Conservation (phyloP, 2,888 invertebrate genomes). For the Amorpha juglandis region DNA sequence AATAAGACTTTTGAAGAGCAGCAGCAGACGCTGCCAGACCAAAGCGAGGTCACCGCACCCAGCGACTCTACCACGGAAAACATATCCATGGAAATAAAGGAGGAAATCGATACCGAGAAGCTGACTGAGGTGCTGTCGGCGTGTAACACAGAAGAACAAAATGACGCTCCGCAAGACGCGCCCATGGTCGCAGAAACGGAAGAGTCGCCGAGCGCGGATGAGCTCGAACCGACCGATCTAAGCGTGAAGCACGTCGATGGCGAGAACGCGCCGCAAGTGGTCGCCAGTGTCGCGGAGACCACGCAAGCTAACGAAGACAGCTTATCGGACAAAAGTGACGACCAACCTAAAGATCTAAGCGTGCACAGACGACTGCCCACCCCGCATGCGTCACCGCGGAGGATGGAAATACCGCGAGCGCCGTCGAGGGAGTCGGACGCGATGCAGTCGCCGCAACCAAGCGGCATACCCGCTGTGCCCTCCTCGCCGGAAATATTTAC, state of each 20-base stretch:
- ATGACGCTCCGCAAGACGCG: background rate
- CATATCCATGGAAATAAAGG: slow-evolving; percentile 31
- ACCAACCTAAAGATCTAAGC: slow-evolving; percentile 85
- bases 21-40: slow-evolving; percentile 54
- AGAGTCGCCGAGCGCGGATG: slow-evolving; percentile 52
- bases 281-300: slow-evolving; percentile 53
- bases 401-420: slow-evolving; percentile 83
- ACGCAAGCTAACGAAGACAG: slow-evolving; percentile 61
- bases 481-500: slow-evolving; percentile 88
- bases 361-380: slow-evolving; percentile 80
- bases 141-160: slow-evolving; percentile 4
- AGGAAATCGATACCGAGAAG: slow-evolving; percentile 8
- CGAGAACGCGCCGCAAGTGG: slow-evolving; percentile 52
- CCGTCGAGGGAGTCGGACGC: slow-evolving; percentile 89
- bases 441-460: slow-evolving; percentile 89
- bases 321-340: slow-evolving; percentile 77
- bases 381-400: slow-evolving; percentile 73
- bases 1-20: slow-evolving; percentile 53
- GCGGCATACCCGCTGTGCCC: slow-evolving; percentile 88
- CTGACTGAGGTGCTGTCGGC: background rate
- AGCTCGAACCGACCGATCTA: slow-evolving; percentile 84
- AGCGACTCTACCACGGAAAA: slow-evolving; percentile 39
- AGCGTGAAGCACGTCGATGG: slow-evolving; percentile 68
- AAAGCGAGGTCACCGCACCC: slow-evolving; percentile 52
- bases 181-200: slow-evolving; percentile 45